Conservation (phyloP, 2,113 vertebrate genomes). For the Chauna torquata region DNA sequence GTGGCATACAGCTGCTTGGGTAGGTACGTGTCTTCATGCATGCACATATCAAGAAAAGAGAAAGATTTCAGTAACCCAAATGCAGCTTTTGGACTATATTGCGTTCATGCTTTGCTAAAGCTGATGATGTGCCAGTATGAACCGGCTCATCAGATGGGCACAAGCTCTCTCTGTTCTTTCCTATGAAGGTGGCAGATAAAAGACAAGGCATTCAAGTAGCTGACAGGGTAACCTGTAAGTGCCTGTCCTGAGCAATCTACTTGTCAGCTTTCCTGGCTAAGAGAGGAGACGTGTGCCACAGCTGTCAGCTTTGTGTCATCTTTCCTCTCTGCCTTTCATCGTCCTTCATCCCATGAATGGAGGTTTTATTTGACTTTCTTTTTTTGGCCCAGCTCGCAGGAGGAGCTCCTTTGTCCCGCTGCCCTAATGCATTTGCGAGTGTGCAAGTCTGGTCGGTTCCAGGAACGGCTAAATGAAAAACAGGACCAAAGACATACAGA, state of each 20-base stretch:
- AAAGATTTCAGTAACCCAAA: slow-evolving; percentile 2
- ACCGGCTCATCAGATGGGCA: slow-evolving; percentile 66
- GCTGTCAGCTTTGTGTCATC: slow-evolving; percentile 85
- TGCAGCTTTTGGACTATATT: background rate
- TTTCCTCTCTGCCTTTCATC: slow-evolving; percentile 83
- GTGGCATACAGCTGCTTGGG: background rate
- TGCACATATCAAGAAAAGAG: background rate
- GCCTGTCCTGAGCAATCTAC: slow-evolving; percentile 78
- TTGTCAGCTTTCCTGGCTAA: slow-evolving; percentile 79
- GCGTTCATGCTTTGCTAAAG: slow-evolving; percentile 26
- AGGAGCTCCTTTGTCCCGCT: slow-evolving; percentile 27
- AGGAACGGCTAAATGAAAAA: background rate
- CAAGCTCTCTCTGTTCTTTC: slow-evolving; percentile 64
- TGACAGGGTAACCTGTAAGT: slow-evolving; percentile 75
- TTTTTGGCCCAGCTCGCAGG: slow-evolving; percentile 50
- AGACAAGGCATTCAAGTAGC: slow-evolving; percentile 77
- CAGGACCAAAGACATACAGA: background rate
- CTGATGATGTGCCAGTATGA: slow-evolving; percentile 67
- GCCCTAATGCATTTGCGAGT: background rate
- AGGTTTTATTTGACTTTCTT: slow-evolving; percentile 70
- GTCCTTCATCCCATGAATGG: slow-evolving; percentile 79
- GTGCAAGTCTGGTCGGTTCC: background rate
- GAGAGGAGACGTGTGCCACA: slow-evolving; percentile 77
- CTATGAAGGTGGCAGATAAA: slow-evolving; percentile 76
- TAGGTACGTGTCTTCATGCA: background rate